These are phyloP conservation scores for Branchinecta sandiegonensis DNA, from an alignment of 2,888 invertebrate species.

Conservation along the genomic window DNA sequence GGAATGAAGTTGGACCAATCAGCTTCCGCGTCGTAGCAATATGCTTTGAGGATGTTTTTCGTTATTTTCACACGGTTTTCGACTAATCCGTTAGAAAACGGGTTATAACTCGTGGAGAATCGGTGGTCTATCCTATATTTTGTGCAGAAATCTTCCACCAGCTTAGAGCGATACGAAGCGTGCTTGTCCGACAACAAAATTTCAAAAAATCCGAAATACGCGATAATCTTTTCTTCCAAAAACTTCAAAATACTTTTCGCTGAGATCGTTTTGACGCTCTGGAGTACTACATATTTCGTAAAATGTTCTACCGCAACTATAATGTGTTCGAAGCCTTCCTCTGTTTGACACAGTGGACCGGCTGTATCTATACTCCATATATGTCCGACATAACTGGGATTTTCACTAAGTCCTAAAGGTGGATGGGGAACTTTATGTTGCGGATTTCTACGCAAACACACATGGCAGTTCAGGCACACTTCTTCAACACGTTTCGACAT, in stretches of 20 bases:
- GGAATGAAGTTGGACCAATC: background rate
- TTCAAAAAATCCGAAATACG: conserved; percentile 10
- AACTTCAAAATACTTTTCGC: background rate
- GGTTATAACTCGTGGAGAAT: conserved; percentile 3
- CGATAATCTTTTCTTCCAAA: background rate
- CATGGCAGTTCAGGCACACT: too few relatives aligned
- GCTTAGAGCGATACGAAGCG: background rate
- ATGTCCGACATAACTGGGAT: conserved; percentile 4
- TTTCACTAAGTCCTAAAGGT: background rate
- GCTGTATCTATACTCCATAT: conserved; percentile 8
- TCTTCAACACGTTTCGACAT: too few relatives aligned
- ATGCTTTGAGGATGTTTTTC: background rate
- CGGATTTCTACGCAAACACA: too few relatives aligned
- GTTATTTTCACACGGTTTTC: background rate
- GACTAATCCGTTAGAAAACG: background rate
- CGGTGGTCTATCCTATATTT: background rate
- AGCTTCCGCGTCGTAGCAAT: background rate
- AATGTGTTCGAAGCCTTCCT: background rate
- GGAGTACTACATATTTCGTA: background rate
- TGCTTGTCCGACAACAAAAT: background rate
- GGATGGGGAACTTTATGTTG: background rate
- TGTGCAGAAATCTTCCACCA: background rate
- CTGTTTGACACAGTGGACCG: background rate
- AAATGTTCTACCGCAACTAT: conserved; percentile 1
- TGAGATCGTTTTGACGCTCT: background rate